Evolutionary conservation across 2,797 vertebrate genomes (phyloP).

Genomic region (Antrozous pallidus): DNA sequence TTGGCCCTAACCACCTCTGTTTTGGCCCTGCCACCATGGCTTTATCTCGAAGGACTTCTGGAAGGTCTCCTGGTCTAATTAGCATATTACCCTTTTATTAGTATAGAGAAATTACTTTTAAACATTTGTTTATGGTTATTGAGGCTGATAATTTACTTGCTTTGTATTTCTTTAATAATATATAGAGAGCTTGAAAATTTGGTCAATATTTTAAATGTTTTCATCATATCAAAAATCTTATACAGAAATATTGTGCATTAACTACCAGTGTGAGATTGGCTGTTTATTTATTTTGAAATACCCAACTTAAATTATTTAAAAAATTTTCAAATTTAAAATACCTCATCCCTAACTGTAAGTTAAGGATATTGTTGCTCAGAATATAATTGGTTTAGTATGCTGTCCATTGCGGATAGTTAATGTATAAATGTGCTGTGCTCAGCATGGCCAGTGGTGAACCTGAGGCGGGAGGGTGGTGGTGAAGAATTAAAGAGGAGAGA

Average conservation of each 20-base stretch:
- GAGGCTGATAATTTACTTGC: not conserved
- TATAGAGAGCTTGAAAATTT: not conserved
- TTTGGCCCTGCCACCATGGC: no score
- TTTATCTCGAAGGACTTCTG: no score
- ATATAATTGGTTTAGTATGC: not conserved
- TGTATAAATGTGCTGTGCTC: not conserved
- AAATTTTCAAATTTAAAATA: not conserved
- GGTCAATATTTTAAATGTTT: not conserved
- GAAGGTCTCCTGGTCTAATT: no score
- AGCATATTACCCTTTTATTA: no score
- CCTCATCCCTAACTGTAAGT: not conserved
- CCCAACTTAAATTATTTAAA: not conserved
- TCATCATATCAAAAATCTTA: not conserved
- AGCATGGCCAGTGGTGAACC: no score
- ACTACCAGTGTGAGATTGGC: not conserved
- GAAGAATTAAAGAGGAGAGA: no score
- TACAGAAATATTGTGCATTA: not conserved
- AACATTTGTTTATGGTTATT: conserved; percentile 25
- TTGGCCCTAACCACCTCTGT: no score
- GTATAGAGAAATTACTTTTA: not conserved
- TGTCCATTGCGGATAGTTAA: not conserved
- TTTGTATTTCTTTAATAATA: not conserved
- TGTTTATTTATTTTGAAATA: not conserved
- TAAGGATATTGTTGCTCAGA: not conserved
- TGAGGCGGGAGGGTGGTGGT: no score